Conservation (phyloP, 2,888 invertebrate genomes). For the Drosophila paranaensis region DNA sequence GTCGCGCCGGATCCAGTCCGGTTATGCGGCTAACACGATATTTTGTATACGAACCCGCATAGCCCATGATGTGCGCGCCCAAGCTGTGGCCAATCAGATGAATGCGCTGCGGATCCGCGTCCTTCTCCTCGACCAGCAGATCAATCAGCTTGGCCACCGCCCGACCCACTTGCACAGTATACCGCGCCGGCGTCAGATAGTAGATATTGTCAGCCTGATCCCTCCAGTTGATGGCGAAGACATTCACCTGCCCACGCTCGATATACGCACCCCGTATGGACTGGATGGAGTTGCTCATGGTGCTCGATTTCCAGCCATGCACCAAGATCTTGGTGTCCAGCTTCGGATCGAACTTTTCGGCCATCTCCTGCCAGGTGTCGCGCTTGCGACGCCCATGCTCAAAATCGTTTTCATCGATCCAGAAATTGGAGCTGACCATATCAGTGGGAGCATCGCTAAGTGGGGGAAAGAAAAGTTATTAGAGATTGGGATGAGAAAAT, state of each 20-base stretch:
- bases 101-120: constrained; percentile 79
- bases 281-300: constrained; percentile 83
- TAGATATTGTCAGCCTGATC: constrained; percentile 84
- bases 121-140: constrained; percentile 81
- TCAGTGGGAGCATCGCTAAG: constrained; percentile 62
- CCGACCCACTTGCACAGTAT: constrained; percentile 83
- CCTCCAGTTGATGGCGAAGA: constrained; percentile 84
- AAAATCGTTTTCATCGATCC: constrained; percentile 69
- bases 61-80: constrained; percentile 88
- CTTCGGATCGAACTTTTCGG: constrained; percentile 81
- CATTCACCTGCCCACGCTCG: constrained; percentile 79
- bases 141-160: constrained; percentile 83
- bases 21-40: constrained; percentile 86
- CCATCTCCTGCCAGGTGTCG: constrained; percentile 83
- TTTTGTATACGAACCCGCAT: constrained; percentile 86
- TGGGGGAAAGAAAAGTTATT: not conserved
- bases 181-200: constrained; percentile 82
- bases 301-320: constrained; percentile 84
- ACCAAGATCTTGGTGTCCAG: constrained; percentile 84
- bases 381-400: constrained; percentile 72
- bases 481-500: not conserved
- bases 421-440: constrained; percentile 66
- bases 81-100: constrained; percentile 86
- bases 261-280: constrained; percentile 83
- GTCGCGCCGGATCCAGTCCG: constrained; percentile 89